These are phyloP conservation scores for Holothuria scabra DNA, from an alignment of 53 echinoderm and acorn worm genomes.

Conservation along the genomic window DNA sequence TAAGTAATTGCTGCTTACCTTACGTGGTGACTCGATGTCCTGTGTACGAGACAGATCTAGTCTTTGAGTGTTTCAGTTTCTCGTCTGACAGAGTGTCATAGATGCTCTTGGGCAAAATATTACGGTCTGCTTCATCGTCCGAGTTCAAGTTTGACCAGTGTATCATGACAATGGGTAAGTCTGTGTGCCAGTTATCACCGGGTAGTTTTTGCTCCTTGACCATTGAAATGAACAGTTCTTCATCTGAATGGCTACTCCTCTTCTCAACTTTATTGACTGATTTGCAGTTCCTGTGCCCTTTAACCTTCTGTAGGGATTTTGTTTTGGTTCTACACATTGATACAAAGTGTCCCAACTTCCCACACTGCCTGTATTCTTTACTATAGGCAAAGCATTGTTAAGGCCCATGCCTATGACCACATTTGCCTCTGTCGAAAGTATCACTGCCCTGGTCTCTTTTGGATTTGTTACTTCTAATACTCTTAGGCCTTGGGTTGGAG, in stretches of 20 bases:
- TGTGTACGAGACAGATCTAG: background rate
- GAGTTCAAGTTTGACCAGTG: background rate
- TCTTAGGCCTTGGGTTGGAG: no score
- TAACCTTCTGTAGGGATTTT: background rate
- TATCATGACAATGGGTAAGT: background rate
- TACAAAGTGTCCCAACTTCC: background rate
- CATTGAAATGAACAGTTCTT: background rate
- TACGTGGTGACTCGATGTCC: background rate
- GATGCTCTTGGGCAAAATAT: background rate
- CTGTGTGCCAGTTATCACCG: background rate
- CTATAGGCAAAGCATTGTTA: background rate
- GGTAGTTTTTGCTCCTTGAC: background rate
- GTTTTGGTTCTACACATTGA: slow-evolving; percentile 1
- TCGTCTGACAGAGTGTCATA: background rate
- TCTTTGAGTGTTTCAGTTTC: background rate
- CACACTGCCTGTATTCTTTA: background rate
- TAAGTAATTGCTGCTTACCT: background rate
- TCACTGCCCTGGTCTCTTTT: background rate
- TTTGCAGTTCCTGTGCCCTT: background rate
- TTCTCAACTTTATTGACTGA: background rate
- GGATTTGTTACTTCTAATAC: no score
- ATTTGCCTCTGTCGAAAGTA: background rate
- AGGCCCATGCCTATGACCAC: background rate
- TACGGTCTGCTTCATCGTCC: slow-evolving; percentile 3
- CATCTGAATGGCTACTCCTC: background rate